Conservation (phyloP, 2,888 invertebrate species). For the Lithophane socia region DNA sequence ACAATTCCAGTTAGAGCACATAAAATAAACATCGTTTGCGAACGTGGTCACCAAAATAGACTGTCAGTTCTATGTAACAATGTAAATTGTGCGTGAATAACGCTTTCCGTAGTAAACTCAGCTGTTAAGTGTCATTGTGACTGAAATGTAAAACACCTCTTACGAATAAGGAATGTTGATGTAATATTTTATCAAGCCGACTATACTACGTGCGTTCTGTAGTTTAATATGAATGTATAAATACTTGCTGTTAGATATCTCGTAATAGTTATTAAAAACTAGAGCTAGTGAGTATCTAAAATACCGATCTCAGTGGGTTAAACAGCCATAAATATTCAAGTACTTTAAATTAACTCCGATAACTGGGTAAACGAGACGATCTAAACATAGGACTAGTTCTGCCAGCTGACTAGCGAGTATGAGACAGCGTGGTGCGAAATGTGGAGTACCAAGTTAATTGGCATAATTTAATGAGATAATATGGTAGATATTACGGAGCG, state of each 20-base stretch:
- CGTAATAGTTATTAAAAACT: slow-evolving; percentile 25
- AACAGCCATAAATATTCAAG: slow-evolving; percentile 49
- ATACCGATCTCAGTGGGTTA: slow-evolving; percentile 32
- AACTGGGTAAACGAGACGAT: slow-evolving; percentile 41
- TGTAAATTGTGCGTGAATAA: slow-evolving; percentile 63
- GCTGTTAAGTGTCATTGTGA: slow-evolving; percentile 68
- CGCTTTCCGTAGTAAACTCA: slow-evolving; percentile 69
- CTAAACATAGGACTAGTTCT: slow-evolving; percentile 56
- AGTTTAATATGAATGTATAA: slow-evolving; percentile 25
- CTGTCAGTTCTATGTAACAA: slow-evolving; percentile 47
- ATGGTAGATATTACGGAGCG: slow-evolving; percentile 61
- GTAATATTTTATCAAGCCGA: slow-evolving; percentile 58
- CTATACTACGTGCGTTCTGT: slow-evolving; percentile 20
- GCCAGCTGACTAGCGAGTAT: slow-evolving; percentile 42
- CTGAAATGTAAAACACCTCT: slow-evolving; percentile 62
- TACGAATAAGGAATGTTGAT: slow-evolving; percentile 67
- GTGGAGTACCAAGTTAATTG: slow-evolving; percentile 66
- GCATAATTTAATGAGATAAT: slow-evolving; percentile 70
- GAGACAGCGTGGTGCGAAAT: slow-evolving; percentile 65
- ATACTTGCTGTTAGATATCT: slow-evolving; percentile 22
- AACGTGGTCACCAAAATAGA: slow-evolving; percentile 47
- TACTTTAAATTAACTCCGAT: slow-evolving; percentile 39
- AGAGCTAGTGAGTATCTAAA: slow-evolving; percentile 37
- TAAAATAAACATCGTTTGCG: slow-evolving; percentile 38
- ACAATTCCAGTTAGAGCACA: slow-evolving; percentile 20